Percentiles rank a stretch among this genome's conserved stretches.
These are phyloP conservation scores for Eupithecia subfuscata DNA, from an alignment of 2,888 invertebrate genomes.

Conservation along the genomic window DNA sequence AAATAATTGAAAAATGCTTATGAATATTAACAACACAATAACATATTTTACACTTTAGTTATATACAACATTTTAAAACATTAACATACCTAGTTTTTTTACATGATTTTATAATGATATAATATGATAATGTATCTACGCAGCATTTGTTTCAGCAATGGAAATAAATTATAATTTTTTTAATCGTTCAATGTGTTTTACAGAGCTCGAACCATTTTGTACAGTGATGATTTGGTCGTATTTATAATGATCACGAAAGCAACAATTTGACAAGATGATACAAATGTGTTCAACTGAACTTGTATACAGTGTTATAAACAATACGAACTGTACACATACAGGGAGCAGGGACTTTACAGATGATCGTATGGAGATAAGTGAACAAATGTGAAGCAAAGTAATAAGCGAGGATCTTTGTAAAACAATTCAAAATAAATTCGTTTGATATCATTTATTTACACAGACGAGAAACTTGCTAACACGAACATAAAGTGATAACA, in stretches of 20 bases:
- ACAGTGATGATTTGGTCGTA: not conserved
- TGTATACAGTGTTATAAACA: not conserved
- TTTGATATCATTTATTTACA: constrained; percentile 28
- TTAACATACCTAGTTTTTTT: not conserved
- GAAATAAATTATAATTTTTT: not conserved
- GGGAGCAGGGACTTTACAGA: not conserved
- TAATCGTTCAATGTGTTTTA: not conserved
- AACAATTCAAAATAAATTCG: constrained; percentile 26
- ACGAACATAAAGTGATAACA: constrained; percentile 16
- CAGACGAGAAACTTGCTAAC: constrained; percentile 17
- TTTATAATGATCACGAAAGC: not conserved
- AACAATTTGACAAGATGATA: not conserved
- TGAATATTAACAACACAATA: constrained; percentile 31
- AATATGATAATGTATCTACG: not conserved
- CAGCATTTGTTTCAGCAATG: constrained; percentile 2
- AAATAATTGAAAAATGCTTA: constrained; percentile 11
- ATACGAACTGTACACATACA: not conserved
- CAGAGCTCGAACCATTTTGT: not conserved
- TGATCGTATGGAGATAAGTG: not conserved
- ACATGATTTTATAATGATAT: not conserved
- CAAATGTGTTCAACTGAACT: not conserved
- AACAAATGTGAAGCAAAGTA: constrained; percentile 32
- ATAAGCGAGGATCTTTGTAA: constrained; percentile 26
- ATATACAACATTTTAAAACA: constrained; percentile 1
- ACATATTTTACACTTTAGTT: constrained; percentile 7